Evolutionary conservation across 1,140 invertebrate species (phyloP).

Genomic region (Solen grandis): DNA sequence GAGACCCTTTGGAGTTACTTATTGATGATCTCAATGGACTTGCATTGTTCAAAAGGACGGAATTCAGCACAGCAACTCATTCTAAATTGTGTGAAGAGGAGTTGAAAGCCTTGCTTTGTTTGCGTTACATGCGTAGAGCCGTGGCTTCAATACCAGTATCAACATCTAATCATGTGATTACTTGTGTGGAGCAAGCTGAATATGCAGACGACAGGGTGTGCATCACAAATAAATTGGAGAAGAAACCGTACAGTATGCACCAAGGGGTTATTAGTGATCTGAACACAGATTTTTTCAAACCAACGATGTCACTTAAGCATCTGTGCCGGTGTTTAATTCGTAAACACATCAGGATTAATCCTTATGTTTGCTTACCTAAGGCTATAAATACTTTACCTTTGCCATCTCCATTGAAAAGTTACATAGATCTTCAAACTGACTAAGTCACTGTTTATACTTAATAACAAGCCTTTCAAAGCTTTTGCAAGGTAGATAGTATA

Average conservation of each 20-base stretch:
- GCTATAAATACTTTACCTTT: slow-evolving; percentile 26
- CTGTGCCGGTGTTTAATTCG: slow-evolving; percentile 36
- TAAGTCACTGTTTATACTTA: too few species aligned
- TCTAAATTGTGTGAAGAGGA: slow-evolving; percentile 29
- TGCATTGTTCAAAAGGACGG: slow-evolving; percentile 44
- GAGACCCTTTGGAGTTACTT: slow-evolving; percentile 10
- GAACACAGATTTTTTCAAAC: slow-evolving; percentile 18
- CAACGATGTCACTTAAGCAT: slow-evolving; percentile 39
- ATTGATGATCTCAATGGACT: slow-evolving; percentile 55
- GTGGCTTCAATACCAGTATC: slow-evolving; percentile 26
- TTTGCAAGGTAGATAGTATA: too few species aligned
- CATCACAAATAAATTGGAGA: neutral
- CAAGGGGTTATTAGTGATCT: slow-evolving; percentile 25
- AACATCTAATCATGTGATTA: slow-evolving; percentile 23
- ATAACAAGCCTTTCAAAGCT: too few species aligned
- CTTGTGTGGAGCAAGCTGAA: slow-evolving; percentile 1
- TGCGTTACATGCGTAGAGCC: slow-evolving; percentile 29
- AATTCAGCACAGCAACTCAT: slow-evolving; percentile 25
- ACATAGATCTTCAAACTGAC: slow-evolving; percentile 33
- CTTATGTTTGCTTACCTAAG: slow-evolving; percentile 31
- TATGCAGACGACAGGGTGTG: neutral
- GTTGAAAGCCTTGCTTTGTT: slow-evolving; percentile 14
- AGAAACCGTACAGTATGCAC: slow-evolving; percentile 30
- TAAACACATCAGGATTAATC: neutral
- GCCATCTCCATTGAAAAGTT: slow-evolving; percentile 22